Evolutionary conservation across 2,113 vertebrate species (phyloP), one percentile per base, ranked within the genome.

Genomic region (Loxodonta africana): DNA sequence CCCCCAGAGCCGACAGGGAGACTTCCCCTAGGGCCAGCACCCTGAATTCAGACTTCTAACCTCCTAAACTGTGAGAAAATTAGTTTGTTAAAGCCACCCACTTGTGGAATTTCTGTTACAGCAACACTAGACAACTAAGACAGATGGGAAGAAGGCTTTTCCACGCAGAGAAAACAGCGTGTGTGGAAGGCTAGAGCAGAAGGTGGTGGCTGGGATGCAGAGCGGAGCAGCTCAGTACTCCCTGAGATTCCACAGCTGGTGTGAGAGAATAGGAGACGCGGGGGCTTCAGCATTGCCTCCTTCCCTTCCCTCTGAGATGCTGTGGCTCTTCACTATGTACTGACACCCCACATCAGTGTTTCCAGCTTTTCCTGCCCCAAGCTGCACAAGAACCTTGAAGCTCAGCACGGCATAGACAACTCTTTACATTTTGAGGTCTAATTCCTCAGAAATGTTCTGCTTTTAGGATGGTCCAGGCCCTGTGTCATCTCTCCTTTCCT

Each of bases 391-490:
- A 74, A 60, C 4, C 10, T 8, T 62, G 1, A 25, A 76, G 46
- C 2, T 86, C 69, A 80, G 23, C 60, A 1, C 0, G 26, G 83
- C 48, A 28, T 80, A 41, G 85, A n/a, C 74, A 51, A 0, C 21
- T 0, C 15, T 2, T 41, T 9, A 0, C 10, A 57, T 63, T 94
- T 26, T 8, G 44, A 69, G 26, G 46, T 60, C 23, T 18, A 30
- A 46, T 25, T 81, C 20, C 76, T 81, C 28, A 80, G 53, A 76
- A 85, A 81, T 48, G 25, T 2, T 21, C 48, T 53, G 30, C 63
- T 37, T 76, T 93, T 46, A 7, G 28, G 78, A 46, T 4, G 0
- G 2, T 1, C 30, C n/a, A 6, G 0, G 1, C 0, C 15, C 69
- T 11, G 0, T 0, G 11, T 37, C 28, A 5, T 20, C 51, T 28